Evolutionary conservation across 1,140 invertebrate species (phyloP).

Genomic region (Ceratosolen solmsi): DNA sequence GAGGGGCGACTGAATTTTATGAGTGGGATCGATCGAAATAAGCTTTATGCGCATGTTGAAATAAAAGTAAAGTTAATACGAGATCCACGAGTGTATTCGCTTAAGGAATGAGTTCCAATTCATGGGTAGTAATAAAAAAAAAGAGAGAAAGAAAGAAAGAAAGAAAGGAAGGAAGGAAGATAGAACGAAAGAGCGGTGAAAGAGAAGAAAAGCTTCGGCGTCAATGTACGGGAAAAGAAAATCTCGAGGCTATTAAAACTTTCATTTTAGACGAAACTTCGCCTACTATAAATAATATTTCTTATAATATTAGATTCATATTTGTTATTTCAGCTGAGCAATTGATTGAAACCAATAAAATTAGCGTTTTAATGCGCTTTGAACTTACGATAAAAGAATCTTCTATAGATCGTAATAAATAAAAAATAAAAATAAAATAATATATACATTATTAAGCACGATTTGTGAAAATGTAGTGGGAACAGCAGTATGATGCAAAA

Average conservation of each 20-base stretch:
- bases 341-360: too few species aligned
- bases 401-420: too few species aligned
- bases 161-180: neutral
- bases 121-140: slow-evolving; percentile 20
- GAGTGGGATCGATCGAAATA: slow-evolving; percentile 40
- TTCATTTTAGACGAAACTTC: neutral
- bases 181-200: neutral
- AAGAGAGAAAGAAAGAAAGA: neutral
- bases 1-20: slow-evolving; percentile 29
- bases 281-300: too few species aligned
- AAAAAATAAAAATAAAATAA: too few species aligned
- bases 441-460: too few species aligned
- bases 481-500: too few species aligned
- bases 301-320: too few species aligned
- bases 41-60: slow-evolving; percentile 41
- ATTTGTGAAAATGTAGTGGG: too few species aligned
- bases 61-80: slow-evolving; percentile 33
- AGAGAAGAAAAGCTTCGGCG: neutral
- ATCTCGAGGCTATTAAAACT: neutral
- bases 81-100: slow-evolving; percentile 19
- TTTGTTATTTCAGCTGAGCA: too few species aligned
- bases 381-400: too few species aligned
- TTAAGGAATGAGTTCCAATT: slow-evolving; percentile 29
- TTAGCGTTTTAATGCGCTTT: too few species aligned
- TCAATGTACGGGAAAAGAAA: slow-evolving; percentile 21